These are phyloP conservation scores for Aplocera efformata DNA, from an alignment of 2,888 invertebrate species.

Conservation along the genomic window DNA sequence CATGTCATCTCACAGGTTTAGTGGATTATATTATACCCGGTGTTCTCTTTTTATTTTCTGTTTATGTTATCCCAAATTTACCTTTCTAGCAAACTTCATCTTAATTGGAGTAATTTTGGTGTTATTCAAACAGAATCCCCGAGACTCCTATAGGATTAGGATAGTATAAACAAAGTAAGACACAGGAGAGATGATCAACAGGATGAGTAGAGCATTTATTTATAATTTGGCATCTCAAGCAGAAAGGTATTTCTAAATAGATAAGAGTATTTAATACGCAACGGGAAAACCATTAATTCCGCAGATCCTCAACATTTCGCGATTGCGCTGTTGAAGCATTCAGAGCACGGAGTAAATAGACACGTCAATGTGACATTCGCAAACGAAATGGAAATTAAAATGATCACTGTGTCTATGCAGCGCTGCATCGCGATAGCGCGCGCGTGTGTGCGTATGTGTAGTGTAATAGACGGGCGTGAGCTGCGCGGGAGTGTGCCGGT, in stretches of 20 bases:
- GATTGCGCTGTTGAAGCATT: slow-evolving; percentile 30
- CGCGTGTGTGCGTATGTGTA: slow-evolving; percentile 38
- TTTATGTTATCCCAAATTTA: no score
- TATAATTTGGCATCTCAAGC: no score
- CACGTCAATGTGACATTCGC: slow-evolving; percentile 58
- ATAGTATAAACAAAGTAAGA: no score
- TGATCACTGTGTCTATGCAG: slow-evolving; percentile 62
- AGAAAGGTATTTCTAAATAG: not conserved
- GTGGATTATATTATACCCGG: no score
- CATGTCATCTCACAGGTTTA: no score
- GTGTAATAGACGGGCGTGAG: slow-evolving; percentile 35
- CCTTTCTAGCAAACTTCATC: no score
- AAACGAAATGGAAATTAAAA: slow-evolving; percentile 74
- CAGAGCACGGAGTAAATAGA: slow-evolving; percentile 41
- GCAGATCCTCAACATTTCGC: slow-evolving; percentile 13
- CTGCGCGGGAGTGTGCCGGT: slow-evolving; percentile 39
- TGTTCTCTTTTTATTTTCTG: no score
- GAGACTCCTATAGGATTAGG: no score
- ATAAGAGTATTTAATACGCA: not conserved
- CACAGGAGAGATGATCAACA: no score
- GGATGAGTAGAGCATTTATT: no score
- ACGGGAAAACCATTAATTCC: slow-evolving; percentile 1
- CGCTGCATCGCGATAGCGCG: slow-evolving; percentile 60
- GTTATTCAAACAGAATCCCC: no score
- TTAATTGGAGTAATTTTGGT: no score